Base-by-base conservation (phyloP, 2,888 invertebrate species). In the Noctua janthe region DNA sequence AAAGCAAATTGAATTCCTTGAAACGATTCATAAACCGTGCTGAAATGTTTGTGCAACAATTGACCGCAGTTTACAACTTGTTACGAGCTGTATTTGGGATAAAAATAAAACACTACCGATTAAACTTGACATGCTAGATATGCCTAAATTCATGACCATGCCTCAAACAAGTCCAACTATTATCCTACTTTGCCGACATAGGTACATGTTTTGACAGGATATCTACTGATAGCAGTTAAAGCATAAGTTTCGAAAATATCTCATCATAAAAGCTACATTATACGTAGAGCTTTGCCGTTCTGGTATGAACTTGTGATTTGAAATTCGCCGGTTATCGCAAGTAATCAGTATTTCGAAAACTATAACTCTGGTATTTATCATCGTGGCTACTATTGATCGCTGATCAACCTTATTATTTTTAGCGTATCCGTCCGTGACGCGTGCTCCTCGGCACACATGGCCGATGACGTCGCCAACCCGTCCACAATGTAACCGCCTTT, bases 381-480 rank as follows among this genome's bases (percentile, higher is more conserved):
- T 78, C 59, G 71, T 64, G 23, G 39, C 43, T 74, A 75, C 62
- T 67, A 66, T 72, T 67, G 71, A 85, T 86, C 74, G 78, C 74
- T 84, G 78, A 78, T 88, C 76, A 91, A 85, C 78, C 66, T 89
- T 91, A 92, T 92, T 94, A 94, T 93, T 93, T 93, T 92, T 92
- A 93, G 92, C 91, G 80, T 90, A 88, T 90, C 87, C 87, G 87
- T 75, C 82, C 91, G 87, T 91, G 91, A 92, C 90, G 89, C 82
- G 74, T 81, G 72, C 80, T 82, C 80, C 77, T 78, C 78, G 84
- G 89, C 89, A 91, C 93, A 94, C 93, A 94, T 94, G 94, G 93
- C 94, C 88, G 74, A 76, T 92, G 92, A 93, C 94, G 94, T 92
- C 90, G 91, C 80, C 71, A 76, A 74, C 70, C 80, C 81, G 72